Evolutionary conservation across 2,113 vertebrate species (phyloP).

Genomic region (Leucopternis melanops): DNA sequence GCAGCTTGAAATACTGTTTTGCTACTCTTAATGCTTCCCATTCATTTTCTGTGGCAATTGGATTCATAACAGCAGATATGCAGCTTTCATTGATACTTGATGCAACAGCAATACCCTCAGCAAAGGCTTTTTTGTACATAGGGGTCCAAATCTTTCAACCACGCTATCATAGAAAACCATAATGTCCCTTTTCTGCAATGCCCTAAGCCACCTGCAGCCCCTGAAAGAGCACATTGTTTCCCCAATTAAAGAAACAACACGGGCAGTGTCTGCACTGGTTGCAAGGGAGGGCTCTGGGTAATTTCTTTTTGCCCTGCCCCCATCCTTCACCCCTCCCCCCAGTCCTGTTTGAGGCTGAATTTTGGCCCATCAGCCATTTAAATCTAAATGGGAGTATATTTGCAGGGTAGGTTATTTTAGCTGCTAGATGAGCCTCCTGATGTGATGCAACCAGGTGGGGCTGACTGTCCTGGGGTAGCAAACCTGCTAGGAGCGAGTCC

Average conservation of each 20-base stretch:
- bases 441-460: neutral
- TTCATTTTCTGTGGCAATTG: neutral
- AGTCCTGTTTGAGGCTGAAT: neutral
- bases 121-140: constrained; percentile 50
- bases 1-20: constrained; percentile 4
- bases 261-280: constrained; percentile 25
- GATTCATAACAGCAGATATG: constrained; percentile 34
- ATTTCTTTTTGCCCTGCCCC: neutral
- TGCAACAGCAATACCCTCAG: constrained; percentile 28
- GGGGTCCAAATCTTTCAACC: constrained; percentile 48
- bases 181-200: constrained; percentile 52
- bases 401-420: neutral
- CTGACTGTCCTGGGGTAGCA: neutral
- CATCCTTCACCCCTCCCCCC: neutral
- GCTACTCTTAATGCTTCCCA: constrained; percentile 23
- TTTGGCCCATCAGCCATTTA: neutral
- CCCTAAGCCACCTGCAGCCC: constrained; percentile 65
- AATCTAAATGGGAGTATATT: neutral
- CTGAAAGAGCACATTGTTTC: constrained; percentile 72
- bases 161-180: neutral
- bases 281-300: neutral
- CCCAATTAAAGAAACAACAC: constrained; percentile 36
- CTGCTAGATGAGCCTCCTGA: neutral
- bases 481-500: neutral
- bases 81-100: constrained; percentile 43